Evolutionary conservation across 2,113 vertebrate genomes (phyloP).

Genomic region (Myotis davidii): DNA sequence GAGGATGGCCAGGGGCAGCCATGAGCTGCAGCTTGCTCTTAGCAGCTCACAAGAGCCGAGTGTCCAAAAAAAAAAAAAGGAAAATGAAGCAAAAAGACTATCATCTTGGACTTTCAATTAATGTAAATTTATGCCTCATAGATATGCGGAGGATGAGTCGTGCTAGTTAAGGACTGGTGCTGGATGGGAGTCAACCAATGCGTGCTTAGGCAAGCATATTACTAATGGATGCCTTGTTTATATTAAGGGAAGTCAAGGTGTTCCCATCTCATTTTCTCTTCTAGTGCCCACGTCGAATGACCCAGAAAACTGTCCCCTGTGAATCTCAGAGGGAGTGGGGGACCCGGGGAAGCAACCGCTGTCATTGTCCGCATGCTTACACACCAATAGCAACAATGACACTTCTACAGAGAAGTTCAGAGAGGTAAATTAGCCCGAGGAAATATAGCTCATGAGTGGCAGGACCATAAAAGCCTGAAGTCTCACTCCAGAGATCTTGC

Average conservation of each 20-base stretch:
- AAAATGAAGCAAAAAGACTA: background rate
- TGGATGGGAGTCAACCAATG: background rate
- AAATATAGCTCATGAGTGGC: background rate
- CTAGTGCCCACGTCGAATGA: background rate
- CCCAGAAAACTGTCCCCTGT: background rate
- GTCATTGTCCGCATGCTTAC: background rate
- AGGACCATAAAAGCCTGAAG: background rate
- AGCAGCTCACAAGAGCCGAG: background rate
- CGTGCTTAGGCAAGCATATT: constrained; percentile 18
- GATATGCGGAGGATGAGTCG: background rate
- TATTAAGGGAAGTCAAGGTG: constrained; percentile 15
- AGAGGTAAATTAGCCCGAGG: background rate
- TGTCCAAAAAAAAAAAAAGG: background rate
- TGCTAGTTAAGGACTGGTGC: background rate
- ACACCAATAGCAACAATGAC: background rate
- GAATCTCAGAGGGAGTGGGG: background rate
- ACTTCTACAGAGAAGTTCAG: constrained; percentile 31
- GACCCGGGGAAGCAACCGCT: background rate
- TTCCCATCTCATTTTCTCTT: background rate
- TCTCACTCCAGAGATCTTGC: background rate
- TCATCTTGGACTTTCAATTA: background rate
- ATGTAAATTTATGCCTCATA: constrained; percentile 6
- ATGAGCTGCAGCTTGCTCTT: background rate
- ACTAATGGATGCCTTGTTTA: constrained; percentile 40
- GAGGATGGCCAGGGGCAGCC: too few species aligned